Base-by-base conservation (phyloP, 2,888 invertebrate species). In the Cynaeus angustus region DNA sequence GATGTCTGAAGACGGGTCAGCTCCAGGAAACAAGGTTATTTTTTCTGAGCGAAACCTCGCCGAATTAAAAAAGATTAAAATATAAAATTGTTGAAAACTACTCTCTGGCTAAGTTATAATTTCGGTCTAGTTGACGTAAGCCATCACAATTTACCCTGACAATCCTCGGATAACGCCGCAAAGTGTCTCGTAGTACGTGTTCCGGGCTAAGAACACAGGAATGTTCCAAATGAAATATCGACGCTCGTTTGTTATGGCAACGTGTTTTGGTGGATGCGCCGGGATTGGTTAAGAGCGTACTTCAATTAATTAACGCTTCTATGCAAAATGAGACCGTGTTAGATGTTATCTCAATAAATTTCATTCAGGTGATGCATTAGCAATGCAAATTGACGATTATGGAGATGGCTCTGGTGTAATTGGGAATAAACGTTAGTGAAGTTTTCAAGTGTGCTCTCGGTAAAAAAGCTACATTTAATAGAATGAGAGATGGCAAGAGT, bases 321-420 rank as follows among this genome's bases (percentile, higher is more conserved):
- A 12, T 2, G 55, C 55, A 52, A 30, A 30, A 30, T 13, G 48
- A 26, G 33, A 4, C 55, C 8, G 7, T 16, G 37, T 33, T 55
- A 55, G 38, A 55, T 37, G 55, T 37, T 55, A 55, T 55, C 55
- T 33, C 37, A 6, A 59, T 59, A 59, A 59, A 58, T 58, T 43
- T 45, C 28, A 21, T 58, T 56, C 21, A 16, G 28, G 13, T n/a
- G 59, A 46, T 26, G 46, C 26, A 45, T 59, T 59, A 45, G 59
- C 59, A 59, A 46, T 59, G 59, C 59, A 59, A 59, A 59, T 59
- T 59, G 59, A 21, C 41, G 13, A 59, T 59, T 59, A 59, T 59
- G 46, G 30, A 59, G 46, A 59, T 59, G 33, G 30, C 43, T 45
- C 10, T 10, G 3, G 33, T 26, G 59, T 59, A 59, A 59, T 59